These are phyloP conservation scores for Phyllotis vaccarum DNA, from an alignment of 2,797 vertebrate species.

Conservation along the genomic window DNA sequence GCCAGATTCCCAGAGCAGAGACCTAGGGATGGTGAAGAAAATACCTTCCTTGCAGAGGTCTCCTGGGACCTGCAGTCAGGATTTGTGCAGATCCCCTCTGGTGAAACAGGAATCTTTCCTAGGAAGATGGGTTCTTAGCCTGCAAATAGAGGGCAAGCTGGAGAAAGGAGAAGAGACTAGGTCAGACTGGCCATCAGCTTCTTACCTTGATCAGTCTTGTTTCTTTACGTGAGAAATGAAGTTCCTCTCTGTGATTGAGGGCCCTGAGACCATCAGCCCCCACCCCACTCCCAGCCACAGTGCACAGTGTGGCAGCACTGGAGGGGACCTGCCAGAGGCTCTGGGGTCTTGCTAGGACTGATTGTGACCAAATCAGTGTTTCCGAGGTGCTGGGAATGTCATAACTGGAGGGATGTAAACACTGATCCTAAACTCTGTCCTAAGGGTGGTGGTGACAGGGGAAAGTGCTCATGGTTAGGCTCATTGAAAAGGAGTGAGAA, in stretches of 20 bases:
- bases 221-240: constrained; percentile 48
- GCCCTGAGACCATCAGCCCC: neutral
- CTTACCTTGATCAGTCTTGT: neutral
- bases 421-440: neutral
- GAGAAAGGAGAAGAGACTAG: neutral
- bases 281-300: neutral
- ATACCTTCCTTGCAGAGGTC: neutral
- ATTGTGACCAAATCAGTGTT: constrained; percentile 11
- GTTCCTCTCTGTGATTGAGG: neutral
- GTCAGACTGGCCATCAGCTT: neutral
- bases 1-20: neutral
- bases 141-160: neutral
- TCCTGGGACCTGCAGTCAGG: neutral
- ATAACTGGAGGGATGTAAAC: neutral
- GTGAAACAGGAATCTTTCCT: neutral
- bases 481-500: neutral
- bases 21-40: neutral
- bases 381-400: constrained; percentile 18
- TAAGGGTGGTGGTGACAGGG: neutral
- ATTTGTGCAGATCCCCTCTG: neutral
- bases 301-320: neutral
- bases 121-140: neutral
- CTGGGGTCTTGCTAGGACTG: neutral
- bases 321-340: neutral
- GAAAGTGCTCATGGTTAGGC: neutral